A percentile compares a stretch with the other conserved stretches of the same genome.
Evolutionary conservation across 53 echinoderm and acorn worm genomes (phyloP).

Genomic region (Mesocentrotus franciscanus): DNA sequence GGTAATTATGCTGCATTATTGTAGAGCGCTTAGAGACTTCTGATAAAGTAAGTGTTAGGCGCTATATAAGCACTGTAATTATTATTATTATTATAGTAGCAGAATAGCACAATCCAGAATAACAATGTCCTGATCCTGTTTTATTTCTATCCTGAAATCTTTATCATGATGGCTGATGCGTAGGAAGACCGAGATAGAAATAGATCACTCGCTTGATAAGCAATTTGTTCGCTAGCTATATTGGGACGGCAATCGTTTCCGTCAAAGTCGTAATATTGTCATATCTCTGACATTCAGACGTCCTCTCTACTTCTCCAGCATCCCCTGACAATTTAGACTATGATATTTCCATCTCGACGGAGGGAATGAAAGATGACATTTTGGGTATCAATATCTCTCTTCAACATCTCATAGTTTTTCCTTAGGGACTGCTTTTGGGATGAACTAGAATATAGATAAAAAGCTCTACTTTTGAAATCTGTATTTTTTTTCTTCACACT

Average conservation of each 20-base stretch:
- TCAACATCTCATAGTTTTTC: background rate
- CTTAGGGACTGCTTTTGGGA: background rate
- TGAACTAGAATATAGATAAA: too few species aligned
- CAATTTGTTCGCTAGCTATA: background rate
- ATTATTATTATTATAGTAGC: too few species aligned
- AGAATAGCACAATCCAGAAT: too few species aligned
- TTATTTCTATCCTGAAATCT: too few species aligned
- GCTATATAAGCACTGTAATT: too few species aligned
- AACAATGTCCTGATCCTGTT: too few species aligned
- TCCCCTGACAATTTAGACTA: background rate
- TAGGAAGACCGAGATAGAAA: conserved; percentile 7
- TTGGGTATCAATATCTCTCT: conserved; percentile 33
- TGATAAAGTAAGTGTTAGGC: too few species aligned
- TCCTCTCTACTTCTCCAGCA: background rate
- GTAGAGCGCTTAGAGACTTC: too few species aligned
- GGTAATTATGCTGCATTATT: too few species aligned
- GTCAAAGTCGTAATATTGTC: conserved; percentile 11
- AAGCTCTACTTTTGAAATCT: too few species aligned
- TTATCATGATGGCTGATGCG: background rate
- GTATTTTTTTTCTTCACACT: too few species aligned
- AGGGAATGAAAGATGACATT: conserved; percentile 29
- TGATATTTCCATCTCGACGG: conserved; percentile 23
- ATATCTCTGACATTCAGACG: conserved; percentile 41
- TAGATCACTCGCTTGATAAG: conserved; percentile 12
- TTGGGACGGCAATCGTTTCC: conserved; percentile 33